Base-by-base conservation (phyloP, 2,888 invertebrate species). In the Thumatha senex region DNA sequence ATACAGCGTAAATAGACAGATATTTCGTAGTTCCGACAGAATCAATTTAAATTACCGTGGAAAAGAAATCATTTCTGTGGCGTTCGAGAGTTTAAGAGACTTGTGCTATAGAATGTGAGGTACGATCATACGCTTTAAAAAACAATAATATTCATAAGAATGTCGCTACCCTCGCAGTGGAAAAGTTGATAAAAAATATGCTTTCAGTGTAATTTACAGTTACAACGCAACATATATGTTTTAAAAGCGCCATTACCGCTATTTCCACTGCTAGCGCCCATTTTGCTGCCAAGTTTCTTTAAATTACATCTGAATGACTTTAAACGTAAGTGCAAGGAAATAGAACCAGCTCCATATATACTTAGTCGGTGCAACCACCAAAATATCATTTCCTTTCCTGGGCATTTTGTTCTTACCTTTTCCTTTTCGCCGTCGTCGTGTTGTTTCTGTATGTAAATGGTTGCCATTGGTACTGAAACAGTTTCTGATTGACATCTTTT, bases 231-330 rank as follows among this genome's bases (percentile, higher is more conserved):
- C 29, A 24, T 24, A 24, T 5, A 24, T 41, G 18, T 35, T 42
- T 56, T 72, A 56, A 66, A 57, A 70, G 63, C 51, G 47, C 60
- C 61, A 67, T 70, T 70, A 70, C 13, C 56, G 53, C 42, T 56
- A 59, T 51, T 62, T 55, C 51, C 56, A 51, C 58, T 70, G 63
- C 72, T 70, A 65, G 54, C 44, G 31, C 14, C 61, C 70, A 63
- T 69, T 67, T 57, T 51, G 57, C 39, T 41, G 54, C 46, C 42
- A 41, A 46, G 39, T 48, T 66, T 62, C 66, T 62, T 46, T 38
- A 39, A 38, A 52, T 48, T 51, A 44, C 41, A 40, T 56, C 52
- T n/a, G n/a, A n/a, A n/a, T n/a, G n/a, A n/a, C n/a, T 14, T 15
- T 5, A 36, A 36, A 15, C 12, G 7, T 36, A 10, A 24, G 5